These are phyloP conservation scores for Oligia latruncula DNA, from an alignment of 2,888 invertebrate genomes.

Conservation along the genomic window DNA sequence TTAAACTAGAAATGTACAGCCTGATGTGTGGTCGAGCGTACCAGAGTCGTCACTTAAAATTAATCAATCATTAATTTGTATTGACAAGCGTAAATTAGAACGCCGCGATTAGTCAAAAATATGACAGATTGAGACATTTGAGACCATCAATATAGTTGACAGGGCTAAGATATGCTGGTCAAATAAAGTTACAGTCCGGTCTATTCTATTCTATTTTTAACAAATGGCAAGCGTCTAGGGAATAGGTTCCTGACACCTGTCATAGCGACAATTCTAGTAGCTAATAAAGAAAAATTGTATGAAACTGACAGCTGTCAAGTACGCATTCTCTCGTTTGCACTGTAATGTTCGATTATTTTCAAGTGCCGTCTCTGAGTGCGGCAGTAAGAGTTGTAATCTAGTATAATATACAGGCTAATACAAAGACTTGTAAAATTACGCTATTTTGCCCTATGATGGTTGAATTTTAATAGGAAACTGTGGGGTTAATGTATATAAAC, in stretches of 20 bases:
- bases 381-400: slow-evolving; percentile 39
- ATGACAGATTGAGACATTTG: background rate
- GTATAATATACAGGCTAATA: slow-evolving; percentile 53
- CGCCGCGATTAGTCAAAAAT: background rate
- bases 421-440: slow-evolving; percentile 23
- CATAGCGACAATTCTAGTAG: too few relatives aligned
- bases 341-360: slow-evolving; percentile 9
- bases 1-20: too few relatives aligned
- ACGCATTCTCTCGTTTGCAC: background rate
- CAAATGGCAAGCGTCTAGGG: background rate
- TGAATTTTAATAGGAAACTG: slow-evolving; percentile 12
- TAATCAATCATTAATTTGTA: slow-evolving; percentile 4
- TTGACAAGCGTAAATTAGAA: background rate
- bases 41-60: background rate
- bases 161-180: background rate
- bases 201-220: too few relatives aligned
- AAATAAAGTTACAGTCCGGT: background rate
- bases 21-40: slow-evolving; percentile 15
- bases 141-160: background rate
- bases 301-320: background rate
- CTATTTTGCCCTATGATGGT: slow-evolving; percentile 20
- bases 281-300: background rate
- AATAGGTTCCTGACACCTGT: too few relatives aligned
- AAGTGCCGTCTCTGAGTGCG: slow-evolving; percentile 10
- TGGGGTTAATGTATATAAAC: background rate